A percentile compares a stretch with the other conserved stretches of the same genome.
Conservation (phyloP, 2,113 vertebrate genomes). For the Tragelaphus buxtoni region DNA sequence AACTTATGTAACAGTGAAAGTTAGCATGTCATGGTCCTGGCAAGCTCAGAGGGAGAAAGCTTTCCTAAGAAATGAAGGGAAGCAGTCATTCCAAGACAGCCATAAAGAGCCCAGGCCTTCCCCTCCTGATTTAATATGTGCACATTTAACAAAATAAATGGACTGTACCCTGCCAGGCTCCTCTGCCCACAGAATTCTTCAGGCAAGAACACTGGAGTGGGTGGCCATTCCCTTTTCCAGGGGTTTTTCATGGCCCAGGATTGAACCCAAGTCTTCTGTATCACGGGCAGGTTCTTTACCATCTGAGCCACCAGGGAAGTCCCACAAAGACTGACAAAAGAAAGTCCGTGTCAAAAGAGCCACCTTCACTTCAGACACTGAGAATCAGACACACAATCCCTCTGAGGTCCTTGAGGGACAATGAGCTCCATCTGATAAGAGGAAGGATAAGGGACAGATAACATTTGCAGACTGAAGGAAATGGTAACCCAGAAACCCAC, state of each 20-base stretch:
- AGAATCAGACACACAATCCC: fast-evolving
- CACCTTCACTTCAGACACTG: neutral
- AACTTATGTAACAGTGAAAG: neutral
- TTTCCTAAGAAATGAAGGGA: neutral
- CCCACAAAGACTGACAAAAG: neutral
- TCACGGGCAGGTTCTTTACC: fast-evolving
- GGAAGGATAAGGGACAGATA: neutral
- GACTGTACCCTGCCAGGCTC: neutral
- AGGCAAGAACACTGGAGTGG: neutral
- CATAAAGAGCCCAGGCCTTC: neutral
- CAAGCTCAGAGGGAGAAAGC: fast-evolving
- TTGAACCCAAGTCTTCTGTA: neutral
- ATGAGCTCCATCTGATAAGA: neutral
- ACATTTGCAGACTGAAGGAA: neutral
- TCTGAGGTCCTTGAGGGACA: neutral
- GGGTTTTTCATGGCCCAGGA: neutral
- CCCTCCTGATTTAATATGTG: fast-evolving
- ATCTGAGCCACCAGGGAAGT: neutral
- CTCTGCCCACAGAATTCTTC: neutral
- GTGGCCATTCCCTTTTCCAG: neutral
- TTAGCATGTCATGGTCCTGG: too few relatives aligned
- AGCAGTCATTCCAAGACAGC: too few relatives aligned
- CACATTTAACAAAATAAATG: neutral
- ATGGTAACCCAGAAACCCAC: neutral
- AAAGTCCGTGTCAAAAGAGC: neutral